Evolutionary conservation across 2,888 invertebrate species (phyloP), one percentile per base, ranked within the genome.

Genomic region (Labia minor): DNA sequence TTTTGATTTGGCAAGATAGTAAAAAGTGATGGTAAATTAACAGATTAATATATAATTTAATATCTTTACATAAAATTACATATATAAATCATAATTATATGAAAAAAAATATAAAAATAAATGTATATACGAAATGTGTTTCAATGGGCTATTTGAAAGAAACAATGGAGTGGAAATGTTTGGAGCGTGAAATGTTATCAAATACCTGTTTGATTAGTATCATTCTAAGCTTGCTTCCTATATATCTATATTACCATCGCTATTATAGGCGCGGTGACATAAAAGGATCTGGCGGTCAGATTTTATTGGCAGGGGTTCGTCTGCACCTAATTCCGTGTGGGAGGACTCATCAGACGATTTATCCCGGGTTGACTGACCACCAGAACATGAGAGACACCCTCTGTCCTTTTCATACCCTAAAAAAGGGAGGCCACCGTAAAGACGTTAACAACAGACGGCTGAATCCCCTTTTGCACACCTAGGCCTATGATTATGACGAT

Each of bases 361-460:
- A 49, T 49, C 49, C 49, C n/a, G 49, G 49, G n/a, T 49, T 49
- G 49, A 49, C 49, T 49, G 49, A 49, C 49, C 49, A 49, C 14
- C 49, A 49, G 49, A 26, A 26, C 8, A 6, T 26, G 4, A 26
- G 26, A 26, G 26, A 3, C 26, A 26, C 8, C 26, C 26, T 26
- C 26, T 26, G 26, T 3, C 8, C 26, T 26, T 26, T 26, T 26
- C 26, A 26, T 26, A 26, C 26, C 49, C 16, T 16, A 49, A 49
- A 49, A 49, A 49, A 49, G 49, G 11, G 49, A 49, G 16, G 3
- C 49, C n/a, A 3, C 49, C 14, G n/a, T 16, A 16, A 49, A 49
- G 49, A 49, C 49, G 49, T 49, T 49, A 49, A 49, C 49, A 49
- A 49, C 49, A 49, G 49, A 49, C 49, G 49, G 2, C 49, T 11